Base-by-base conservation (phyloP, 2,888 invertebrate species). In the Thumatha senex region DNA sequence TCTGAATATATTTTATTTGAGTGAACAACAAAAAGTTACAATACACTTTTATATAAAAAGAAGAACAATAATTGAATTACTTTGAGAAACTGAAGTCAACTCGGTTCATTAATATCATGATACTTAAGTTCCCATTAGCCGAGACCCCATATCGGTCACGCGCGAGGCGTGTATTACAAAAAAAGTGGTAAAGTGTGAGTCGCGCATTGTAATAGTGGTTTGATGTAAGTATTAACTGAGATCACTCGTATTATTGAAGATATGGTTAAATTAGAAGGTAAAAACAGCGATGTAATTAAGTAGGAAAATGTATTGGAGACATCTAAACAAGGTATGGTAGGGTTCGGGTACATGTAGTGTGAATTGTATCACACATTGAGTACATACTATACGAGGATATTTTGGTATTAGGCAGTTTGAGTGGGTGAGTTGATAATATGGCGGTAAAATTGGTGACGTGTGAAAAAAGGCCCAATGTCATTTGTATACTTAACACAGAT, bases 71-170 rank as follows among this genome's bases (percentile, higher is more conserved):
- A 49, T 46, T 46, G 49, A 46, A 49, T 49, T 42, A 49, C 41
- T 46, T 31, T 8, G 18, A 35, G 44, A 40, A 43, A 29, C 13
- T 35, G 46, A 43, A 38, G 44, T 46, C 43, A 47, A 40, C 46
- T 56, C 48, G 47, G 54, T 63, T 72, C 78, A 82, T 84, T 79
- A 85, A 85, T 85, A 84, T 74, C 78, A 78, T 63, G 80, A 78
- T 80, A 80, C 75, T 87, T 85, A 84, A 78, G 64, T 68, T 65
- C 60, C 78, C 76, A 85, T 80, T 80, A 82, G 70, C 62, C 55
- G 61, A 61, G 63, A 67, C 67, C 63, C 58, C 67, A 66, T 67
- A 84, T 88, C 80, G 67, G 88, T 80, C 85, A 83, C 87, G 87
- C 84, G 78, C 72, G 70, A 13, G 8, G 13, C 34, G 40, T 43